phyloP scores from a whole-genome alignment of 2,888 invertebrate species.

The Lottia scabra region DNA sequence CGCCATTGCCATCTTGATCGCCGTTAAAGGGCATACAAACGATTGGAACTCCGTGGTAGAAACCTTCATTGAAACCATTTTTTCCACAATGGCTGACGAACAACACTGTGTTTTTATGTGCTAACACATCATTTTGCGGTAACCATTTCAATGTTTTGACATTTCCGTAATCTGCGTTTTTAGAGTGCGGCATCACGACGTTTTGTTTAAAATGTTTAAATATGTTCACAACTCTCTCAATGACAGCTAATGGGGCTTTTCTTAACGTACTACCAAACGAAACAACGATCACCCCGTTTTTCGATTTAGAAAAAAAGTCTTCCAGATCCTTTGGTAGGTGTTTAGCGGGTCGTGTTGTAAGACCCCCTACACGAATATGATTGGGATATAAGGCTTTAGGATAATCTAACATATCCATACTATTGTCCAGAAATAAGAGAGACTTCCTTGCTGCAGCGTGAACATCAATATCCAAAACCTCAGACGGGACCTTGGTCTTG shows the following conservation, averaged over 20 bases:
- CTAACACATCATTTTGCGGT: constrained; percentile 46
- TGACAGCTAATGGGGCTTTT: constrained; percentile 18
- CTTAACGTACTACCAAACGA: constrained; percentile 39
- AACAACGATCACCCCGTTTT: constrained; percentile 37
- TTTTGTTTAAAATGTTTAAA: constrained; percentile 19
- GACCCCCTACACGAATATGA: constrained; percentile 37
- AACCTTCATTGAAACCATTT: constrained; percentile 45
- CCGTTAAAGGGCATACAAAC: constrained; percentile 39
- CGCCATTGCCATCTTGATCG: constrained; percentile 34
- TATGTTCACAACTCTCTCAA: constrained; percentile 20
- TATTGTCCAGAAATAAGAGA: constrained; percentile 31
- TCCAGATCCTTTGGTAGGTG: constrained; percentile 31
- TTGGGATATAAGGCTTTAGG: constrained; percentile 37
- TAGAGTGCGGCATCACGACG: constrained; percentile 25
- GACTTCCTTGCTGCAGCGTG: constrained; percentile 17
- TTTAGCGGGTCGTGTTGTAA: constrained; percentile 33
- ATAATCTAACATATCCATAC: constrained; percentile 37
- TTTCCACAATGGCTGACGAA: constrained; percentile 50
- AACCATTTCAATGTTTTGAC: constrained; percentile 37
- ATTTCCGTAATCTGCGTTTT: constrained; percentile 24
- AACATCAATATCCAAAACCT: neutral
- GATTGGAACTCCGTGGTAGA: constrained; percentile 49
- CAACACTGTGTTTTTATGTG: constrained; percentile 35
- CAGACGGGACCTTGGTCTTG: neutral
- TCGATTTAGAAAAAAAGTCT: constrained; percentile 30